These are phyloP conservation scores for Morus bassanus DNA, from an alignment of 2,797 vertebrate genomes.

Conservation along the genomic window DNA sequence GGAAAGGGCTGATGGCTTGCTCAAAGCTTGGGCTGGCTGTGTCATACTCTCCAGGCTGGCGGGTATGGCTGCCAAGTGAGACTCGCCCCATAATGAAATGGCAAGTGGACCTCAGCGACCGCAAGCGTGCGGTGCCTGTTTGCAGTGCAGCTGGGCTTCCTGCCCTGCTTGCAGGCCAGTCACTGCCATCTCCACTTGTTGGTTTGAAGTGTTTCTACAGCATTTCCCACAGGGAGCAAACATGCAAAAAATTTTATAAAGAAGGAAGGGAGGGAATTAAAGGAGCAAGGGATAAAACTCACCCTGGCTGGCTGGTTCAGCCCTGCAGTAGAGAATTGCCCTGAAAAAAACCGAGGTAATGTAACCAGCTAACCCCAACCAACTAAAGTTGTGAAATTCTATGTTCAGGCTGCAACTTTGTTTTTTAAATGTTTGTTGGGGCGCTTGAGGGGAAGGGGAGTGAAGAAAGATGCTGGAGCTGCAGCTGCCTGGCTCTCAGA, in stretches of 20 bases:
- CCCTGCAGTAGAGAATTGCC: neutral
- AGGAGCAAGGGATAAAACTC: neutral
- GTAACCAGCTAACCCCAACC: neutral
- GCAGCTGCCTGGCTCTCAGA: neutral
- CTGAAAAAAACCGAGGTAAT: neutral
- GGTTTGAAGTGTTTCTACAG: neutral
- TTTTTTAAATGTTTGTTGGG: neutral
- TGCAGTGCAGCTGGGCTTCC: neutral
- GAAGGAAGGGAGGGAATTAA: neutral
- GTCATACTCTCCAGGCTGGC: neutral
- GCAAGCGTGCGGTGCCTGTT: rapidly evolving
- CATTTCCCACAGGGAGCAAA: neutral
- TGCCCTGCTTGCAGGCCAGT: neutral
- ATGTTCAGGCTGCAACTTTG: neutral
- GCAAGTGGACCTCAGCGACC: neutral
- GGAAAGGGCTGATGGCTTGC: neutral
- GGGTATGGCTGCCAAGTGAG: rapidly evolving
- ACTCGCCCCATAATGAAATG: rapidly evolving
- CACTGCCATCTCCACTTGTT: rapidly evolving
- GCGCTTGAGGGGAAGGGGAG: neutral
- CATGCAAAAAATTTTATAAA: neutral
- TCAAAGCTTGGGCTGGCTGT: neutral
- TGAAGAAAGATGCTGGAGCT: neutral
- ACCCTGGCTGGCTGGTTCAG: rapidly evolving
- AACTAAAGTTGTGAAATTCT: rapidly evolving